These are phyloP conservation scores for Chloroceryle inda DNA, from an alignment of 2,797 vertebrate genomes.

Conservation along the genomic window DNA sequence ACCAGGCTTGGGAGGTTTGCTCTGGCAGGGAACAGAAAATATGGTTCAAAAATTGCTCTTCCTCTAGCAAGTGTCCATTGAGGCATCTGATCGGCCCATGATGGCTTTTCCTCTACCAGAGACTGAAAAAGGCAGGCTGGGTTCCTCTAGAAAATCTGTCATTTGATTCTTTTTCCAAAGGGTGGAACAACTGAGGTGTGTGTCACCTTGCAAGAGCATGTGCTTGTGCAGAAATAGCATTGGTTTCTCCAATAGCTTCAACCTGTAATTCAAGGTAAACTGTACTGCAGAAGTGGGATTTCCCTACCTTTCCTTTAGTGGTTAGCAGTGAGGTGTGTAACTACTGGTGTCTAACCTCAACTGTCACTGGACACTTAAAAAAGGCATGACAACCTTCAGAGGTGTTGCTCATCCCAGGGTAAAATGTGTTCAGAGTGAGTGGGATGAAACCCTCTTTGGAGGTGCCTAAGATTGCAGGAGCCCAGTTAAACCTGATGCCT, in stretches of 20 bases:
- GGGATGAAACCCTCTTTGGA: neutral
- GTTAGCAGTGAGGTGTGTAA: neutral
- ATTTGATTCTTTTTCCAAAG: neutral
- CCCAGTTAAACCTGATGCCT: neutral
- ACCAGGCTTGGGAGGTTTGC: neutral
- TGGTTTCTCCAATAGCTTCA: neutral
- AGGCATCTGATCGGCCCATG: neutral
- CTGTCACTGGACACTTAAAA: neutral
- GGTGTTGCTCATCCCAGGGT: neutral
- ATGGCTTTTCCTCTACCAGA: neutral
- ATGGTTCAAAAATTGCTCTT: neutral
- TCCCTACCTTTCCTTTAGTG: neutral
- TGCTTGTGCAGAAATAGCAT: neutral
- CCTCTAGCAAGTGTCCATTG: neutral
- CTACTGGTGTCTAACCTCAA: neutral
- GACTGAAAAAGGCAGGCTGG: neutral
- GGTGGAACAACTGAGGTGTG: neutral
- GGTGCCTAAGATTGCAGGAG: neutral
- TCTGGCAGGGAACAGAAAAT: neutral
- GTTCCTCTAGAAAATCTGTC: neutral
- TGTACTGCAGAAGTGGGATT: neutral
- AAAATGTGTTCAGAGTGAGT: neutral
- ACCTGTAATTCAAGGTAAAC: neutral
- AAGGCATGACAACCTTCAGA: neutral
- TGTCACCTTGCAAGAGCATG: neutral